Evolutionary conservation across 2,113 vertebrate genomes (phyloP).

Genomic region (Hippopotamus amphibius): DNA sequence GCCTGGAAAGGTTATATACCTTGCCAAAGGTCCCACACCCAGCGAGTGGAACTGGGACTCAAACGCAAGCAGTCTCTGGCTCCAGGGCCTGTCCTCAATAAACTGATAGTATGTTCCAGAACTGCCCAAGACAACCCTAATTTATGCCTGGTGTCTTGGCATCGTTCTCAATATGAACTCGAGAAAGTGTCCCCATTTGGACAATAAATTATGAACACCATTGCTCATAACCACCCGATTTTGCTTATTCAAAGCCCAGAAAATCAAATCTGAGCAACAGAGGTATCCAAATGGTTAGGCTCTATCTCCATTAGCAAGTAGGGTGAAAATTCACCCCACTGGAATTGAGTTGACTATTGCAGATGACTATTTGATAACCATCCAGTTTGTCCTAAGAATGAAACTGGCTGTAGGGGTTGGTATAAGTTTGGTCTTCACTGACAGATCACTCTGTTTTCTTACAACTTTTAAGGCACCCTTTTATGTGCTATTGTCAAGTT

Average conservation of each 20-base stretch:
- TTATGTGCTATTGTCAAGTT: conserved; percentile 16
- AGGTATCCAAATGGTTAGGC: background rate
- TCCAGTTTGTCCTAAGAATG: conserved; percentile 54
- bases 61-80: background rate
- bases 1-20: background rate
- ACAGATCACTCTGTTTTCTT: background rate
- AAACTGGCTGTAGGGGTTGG: conserved; percentile 18
- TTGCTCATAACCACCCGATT: background rate
- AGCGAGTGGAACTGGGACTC: background rate
- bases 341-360: background rate
- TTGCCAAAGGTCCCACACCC: background rate
- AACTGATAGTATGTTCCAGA: background rate
- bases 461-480: background rate
- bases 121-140: background rate
- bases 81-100: background rate
- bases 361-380: background rate
- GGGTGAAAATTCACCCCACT: background rate
- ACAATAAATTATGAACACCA: background rate
- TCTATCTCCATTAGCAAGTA: background rate
- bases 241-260: conserved; percentile 62
- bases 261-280: conserved; percentile 65
- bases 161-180: conserved; percentile 25
- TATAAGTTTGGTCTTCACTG: background rate
- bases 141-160: background rate
- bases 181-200: background rate